Base-by-base conservation (phyloP, 2,888 invertebrate species). In the Hydriomena furcata region DNA sequence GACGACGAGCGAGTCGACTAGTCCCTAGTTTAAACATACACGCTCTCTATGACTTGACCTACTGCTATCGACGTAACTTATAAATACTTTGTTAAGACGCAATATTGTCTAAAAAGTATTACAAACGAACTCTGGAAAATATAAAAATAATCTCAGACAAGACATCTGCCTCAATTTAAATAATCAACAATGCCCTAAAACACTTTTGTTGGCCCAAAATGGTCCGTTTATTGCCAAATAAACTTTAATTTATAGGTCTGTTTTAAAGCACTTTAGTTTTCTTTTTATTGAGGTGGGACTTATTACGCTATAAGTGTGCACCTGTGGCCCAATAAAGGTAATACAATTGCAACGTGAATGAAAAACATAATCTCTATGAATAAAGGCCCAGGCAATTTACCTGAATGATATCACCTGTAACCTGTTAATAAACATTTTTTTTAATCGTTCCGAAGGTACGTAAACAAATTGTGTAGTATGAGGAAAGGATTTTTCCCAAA, bases 221-320 rank as follows among this genome's bases (percentile, higher is more conserved):
- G 58, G 48, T 43, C 48, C 21, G 52, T 61, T 61, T 61, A 61
- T 61, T 51, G 48, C 48, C 54, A 51, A 50, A 58, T 61, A 58
- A 61, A 58, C 25, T 56, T 56, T 56, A 61, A 61, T 61, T 58
- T 61, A 61, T 61, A 54, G 52, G 56, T 58, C 58, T 61, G 54
- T 53, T 24, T 48, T 46, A 50, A 52, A 61, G 51, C 55, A 49
- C 38, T 58, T 57, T 47, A 55, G 56, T 59, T 59, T 59, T 58
- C 47, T 52, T 56, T n/a, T 58, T 54, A 56, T 60, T 55, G 51
- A 34, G 42, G 54, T 51, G 42, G 32, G 27, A 35, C 49, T 51
- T 56, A 52, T 46, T 50, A 49, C 30, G 48, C 41, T 58, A 45
- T 37, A 45, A 40, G 35, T 51, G 43, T 49, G 44, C 55, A 61